Evolutionary conservation across 2,888 invertebrate species (phyloP), one percentile per base, ranked within the genome.

Genomic region (Tromatobia lineatoria): DNA sequence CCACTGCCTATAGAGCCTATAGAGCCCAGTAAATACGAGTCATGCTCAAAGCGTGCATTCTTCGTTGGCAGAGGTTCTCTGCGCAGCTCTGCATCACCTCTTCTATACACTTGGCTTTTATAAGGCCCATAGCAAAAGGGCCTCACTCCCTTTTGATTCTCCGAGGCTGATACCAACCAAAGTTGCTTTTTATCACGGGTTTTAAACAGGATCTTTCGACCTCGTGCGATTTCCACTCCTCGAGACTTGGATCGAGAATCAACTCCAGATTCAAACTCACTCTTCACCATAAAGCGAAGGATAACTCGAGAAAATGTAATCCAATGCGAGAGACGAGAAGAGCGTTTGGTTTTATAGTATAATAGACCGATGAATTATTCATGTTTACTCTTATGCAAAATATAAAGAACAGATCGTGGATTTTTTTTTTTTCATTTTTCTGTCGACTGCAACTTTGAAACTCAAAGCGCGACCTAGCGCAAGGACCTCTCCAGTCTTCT

Each of bases 11-110:
- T n/a, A n/a, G n/a, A n/a, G 15, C n/a, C 52, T 59, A 42, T 52
- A 47, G 76, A 76, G 82, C 86, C 79, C 88, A 85, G 90, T 89
- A 90, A 90, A 90, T 89, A 88, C 91, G 88, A 91, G 90, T 91
- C 91, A 91, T 91, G 91, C 91, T 89, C 86, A 83, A 71, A 88
- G 87, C 88, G 90, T 89, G 88, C 91, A 91, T 91, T 91, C 91
- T 88, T 88, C 84, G 82, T 50, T 74, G 42, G 86, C 90, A 90
- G 90, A 88, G 90, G 89, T 90, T 91, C 90, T 90, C 89, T 88
- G n/a, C 29, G 50, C 50, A 15, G n/a, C 47, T 3, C 15, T 57
- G 80, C 80, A 45, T 52, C 52, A 11, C 20, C 23, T 54, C 54
- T 54, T 20, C 23, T 23, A 18, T 47, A n/a, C 6, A 15, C 47